These are phyloP conservation scores for Alviniconcha strummeri DNA, from an alignment of 2,888 invertebrate genomes.

Conservation along the genomic window DNA sequence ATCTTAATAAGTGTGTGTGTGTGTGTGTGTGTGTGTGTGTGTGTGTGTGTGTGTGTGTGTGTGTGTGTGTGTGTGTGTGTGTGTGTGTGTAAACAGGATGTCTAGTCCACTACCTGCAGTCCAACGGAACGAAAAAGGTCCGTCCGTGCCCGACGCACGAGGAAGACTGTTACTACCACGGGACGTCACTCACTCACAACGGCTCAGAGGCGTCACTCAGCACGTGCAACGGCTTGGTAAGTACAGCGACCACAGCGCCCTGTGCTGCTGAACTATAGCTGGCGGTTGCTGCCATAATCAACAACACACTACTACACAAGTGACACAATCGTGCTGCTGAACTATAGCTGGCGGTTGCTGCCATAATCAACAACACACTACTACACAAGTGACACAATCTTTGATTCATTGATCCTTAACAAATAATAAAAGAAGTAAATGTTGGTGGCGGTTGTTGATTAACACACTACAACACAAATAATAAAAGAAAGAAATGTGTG, in stretches of 20 bases:
- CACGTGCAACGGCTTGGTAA: constrained; percentile 56
- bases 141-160: constrained; percentile 28
- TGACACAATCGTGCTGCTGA: no score
- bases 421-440: no score
- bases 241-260: constrained; percentile 14
- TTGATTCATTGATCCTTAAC: no score
- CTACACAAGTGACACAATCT: no score
- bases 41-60: neutral
- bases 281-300: no score
- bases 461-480: no score
- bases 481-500: no score
- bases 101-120: constrained; percentile 19
- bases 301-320: no score
- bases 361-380: no score
- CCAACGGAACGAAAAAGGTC: constrained; percentile 26
- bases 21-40: neutral
- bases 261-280: no score
- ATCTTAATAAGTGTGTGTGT: neutral
- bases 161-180: constrained; percentile 54
- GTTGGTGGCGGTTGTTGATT: no score
- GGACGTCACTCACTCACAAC: constrained; percentile 46
- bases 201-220: constrained; percentile 53
- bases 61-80: neutral
- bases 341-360: no score
- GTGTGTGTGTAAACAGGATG: constrained; percentile 31